Base-by-base conservation (phyloP, 2,888 invertebrate genomes). In the Cerceris ruficornis region DNA sequence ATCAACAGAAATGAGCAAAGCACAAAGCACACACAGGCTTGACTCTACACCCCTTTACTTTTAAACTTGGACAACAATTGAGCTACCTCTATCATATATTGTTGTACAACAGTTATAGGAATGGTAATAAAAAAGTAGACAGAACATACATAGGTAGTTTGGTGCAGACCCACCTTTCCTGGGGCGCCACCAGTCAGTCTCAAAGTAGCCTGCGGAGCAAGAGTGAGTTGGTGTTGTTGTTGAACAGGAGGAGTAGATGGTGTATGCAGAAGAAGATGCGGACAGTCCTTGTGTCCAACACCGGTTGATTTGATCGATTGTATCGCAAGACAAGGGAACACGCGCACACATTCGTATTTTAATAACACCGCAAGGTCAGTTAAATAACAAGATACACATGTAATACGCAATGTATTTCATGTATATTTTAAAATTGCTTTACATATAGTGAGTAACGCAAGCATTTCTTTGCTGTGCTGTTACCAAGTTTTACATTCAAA, bases 171-270 rank as follows among this genome's bases (percentile, higher is more conserved):
- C 96, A 98, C 98, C 98, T 98, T 98, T 98, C 93, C 98, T 96
- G 93, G 98, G 98, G 95, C 97, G 96, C 97, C 97, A 98, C 98
- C 98, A 98, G 95, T 98, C 97, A 90, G 91, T 92, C 96, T 98
- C 98, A 96, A 97, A 97, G 96, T 97, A 98, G 96, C 97, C 97
- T 98, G 97, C 96, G 96, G 97, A 96, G 92, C 92, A 92, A 92
- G 90, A 92, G 91, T 92, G 92, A 92, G 92, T 91, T 92, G 92
- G 91, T 92, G 92, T 91, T 90, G 92, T 88, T 92, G 92, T 91
- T 88, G 91, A 91, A 91, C 91, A 92, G 91, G 90, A 92, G 87
- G 91, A 92, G 91, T 88, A 90, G 91, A 92, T 92, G 88, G 92
- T 91, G 91, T 92, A 90, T 90, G 96, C 96, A 95, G 97, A 97